Base-by-base conservation (phyloP, 2,797 vertebrate genomes). In the Poeciliopsis paucimaculata region DNA sequence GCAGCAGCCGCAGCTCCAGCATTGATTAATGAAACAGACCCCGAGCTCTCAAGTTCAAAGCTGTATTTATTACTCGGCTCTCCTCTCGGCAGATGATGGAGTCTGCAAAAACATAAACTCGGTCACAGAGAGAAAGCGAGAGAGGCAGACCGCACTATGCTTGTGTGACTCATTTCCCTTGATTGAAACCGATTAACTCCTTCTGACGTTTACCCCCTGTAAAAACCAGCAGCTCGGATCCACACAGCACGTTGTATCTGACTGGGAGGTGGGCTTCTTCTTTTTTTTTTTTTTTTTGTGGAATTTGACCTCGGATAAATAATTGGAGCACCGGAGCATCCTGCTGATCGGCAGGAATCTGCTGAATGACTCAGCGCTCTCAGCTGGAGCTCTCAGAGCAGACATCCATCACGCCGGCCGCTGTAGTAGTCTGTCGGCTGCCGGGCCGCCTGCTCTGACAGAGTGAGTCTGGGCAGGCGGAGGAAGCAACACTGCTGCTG, bases 331-430 rank as follows among this genome's bases (percentile, higher is more conserved):
- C 43, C 53, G 82, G 77, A 76, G 84, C 72, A 20, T 86, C 84
- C 86, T 10, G 53, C 84, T 86, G 91, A 90, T 91, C 86, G 83
- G 80, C 82, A 86, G 83, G 82, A 90, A 90, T 90, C 87, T 43
- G 72, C 84, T 84, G 77, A 88, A 89, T 93, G 94, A 95, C 87
- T 94, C 93, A 93, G 92, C 92, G 2, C 82, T 89, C 79, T 89
- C 82, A 68, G 87, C 82, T 28, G 74, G 87, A 88, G 77, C 73
- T 84, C 83, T 86, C 90, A 88, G 82, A 78, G 86, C 55, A 66
- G 77, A 84, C 82, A 89, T 93, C 88, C 86, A 87, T 94, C 91
- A 84, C 84, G 7, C 72, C 85, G 76, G 10, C 72, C 83, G 76
- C 23, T 28, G 74, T 82, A 43, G 80, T 45, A 2, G 60, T 62